Evolutionary conservation across 2,888 invertebrate species (phyloP).

Genomic region (Drosophila fulvimacula): DNA sequence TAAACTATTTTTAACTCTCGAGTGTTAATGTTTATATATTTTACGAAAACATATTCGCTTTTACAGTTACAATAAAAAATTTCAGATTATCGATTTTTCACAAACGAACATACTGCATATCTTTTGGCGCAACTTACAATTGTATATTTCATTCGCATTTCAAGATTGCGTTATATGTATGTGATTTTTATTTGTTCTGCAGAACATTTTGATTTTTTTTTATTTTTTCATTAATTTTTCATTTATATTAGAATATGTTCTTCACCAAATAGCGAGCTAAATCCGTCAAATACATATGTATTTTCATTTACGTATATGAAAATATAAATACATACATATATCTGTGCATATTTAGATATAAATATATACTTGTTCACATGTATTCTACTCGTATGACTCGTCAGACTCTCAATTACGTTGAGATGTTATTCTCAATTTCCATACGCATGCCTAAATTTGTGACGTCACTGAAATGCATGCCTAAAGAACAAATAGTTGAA

Average conservation of each 20-base stretch:
- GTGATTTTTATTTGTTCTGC: neutral
- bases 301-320: conserved; percentile 7
- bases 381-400: neutral
- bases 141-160: neutral
- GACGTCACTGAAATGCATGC: neutral
- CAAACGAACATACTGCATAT: conserved; percentile 2
- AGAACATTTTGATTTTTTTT: neutral
- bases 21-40: neutral
- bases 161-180: neutral
- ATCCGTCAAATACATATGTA: conserved; percentile 10
- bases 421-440: neutral
- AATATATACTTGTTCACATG: neutral
- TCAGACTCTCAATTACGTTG: conserved; percentile 14
- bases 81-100: conserved; percentile 50
- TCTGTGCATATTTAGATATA: neutral
- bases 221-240: neutral
- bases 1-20: neutral
- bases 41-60: neutral
- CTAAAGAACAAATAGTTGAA: neutral
- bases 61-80: conserved; percentile 14
- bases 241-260: neutral
- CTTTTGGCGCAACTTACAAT: conserved; percentile 32
- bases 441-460: conserved; percentile 31
- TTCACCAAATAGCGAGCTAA: conserved; percentile 13
- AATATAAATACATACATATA: neutral